Base-by-base conservation (phyloP, 2,113 vertebrate species). In the Petroica traversi region DNA sequence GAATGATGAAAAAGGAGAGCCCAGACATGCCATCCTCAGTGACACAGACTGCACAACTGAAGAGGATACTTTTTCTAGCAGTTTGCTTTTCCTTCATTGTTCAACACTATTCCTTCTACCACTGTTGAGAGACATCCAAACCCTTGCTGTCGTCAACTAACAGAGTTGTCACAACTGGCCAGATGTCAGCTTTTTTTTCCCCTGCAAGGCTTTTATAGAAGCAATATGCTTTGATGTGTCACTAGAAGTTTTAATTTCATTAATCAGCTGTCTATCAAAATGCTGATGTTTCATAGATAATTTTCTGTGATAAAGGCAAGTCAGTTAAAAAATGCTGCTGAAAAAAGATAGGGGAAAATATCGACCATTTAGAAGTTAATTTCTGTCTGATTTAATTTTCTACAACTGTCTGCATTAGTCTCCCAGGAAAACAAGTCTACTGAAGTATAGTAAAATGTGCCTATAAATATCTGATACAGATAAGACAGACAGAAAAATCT, bases 201-300 rank as follows among this genome's bases (percentile, higher is more conserved):
- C 9, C 36, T 12, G 29, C 40, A 72, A 9, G 41, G 13, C 25
- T 49, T 94, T 33, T 46, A 51, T 15, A 51, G 41, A 18, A 18
- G 19, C 36, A 88, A 69, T 33, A 58, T 19, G n/a, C 41, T 94
- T 55, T 84, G 49, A 67, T 71, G n/a, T 2, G 8, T 69, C 71
- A 73, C 25, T 62, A 19, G 54, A 85, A 85, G 46, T 54, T 73
- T 33, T 76, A 11, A 58, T 92, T 85, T 90, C 29, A 49, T 85
- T 92, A 80, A 88, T 80, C 72, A 77, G 26, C 17, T 80, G 86
- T 69, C 67, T 71, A 43, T 52, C 55, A 86, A 80, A 91, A 83
- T 55, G 17, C n/a, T 73, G 59, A 54, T 25, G 38, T 36, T 88
- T 94, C 51, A 85, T 5, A 77, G 48, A 64, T 58, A 63, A 46